phyloP scores from a whole-genome alignment of 2,113 vertebrate species.

The Desmodus rotundus region DNA sequence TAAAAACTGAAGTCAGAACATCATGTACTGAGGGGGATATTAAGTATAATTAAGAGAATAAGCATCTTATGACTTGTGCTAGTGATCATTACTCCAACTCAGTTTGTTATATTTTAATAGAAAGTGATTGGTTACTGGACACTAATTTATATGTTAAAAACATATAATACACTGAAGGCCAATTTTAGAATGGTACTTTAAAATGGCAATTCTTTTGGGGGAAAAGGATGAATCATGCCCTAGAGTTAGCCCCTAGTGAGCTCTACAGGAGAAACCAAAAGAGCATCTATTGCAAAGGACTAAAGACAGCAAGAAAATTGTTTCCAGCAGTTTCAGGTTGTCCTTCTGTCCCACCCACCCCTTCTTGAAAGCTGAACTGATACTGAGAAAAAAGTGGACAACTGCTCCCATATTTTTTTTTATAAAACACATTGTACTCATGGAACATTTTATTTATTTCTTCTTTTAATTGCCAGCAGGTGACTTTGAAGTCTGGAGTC shows the following conservation, averaged over 20 bases:
- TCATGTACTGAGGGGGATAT: neutral
- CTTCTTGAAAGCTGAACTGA: conserved; percentile 49
- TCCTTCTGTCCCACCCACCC: neutral
- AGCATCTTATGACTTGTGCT: conserved; percentile 54
- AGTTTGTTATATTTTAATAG: conserved; percentile 57
- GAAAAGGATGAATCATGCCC: conserved; percentile 20
- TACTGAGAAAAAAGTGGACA: conserved; percentile 20
- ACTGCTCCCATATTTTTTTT: conserved; percentile 41
- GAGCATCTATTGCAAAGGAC: conserved; percentile 43
- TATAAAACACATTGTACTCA: conserved; percentile 47
- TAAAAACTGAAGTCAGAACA: conserved; percentile 25
- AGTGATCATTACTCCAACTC: conserved; percentile 66
- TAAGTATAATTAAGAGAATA: conserved; percentile 41
- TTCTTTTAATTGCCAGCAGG: conserved; percentile 53
- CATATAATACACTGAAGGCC: conserved; percentile 40
- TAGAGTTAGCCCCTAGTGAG: conserved; percentile 45
- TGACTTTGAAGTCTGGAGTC: conserved; percentile 58
- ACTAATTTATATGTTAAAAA: conserved; percentile 19
- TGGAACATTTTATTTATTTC: conserved; percentile 60
- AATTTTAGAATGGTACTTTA: conserved; percentile 60
- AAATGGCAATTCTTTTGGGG: conserved; percentile 32
- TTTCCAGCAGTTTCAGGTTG: conserved; percentile 39
- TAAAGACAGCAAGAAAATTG: conserved; percentile 37
- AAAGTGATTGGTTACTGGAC: conserved; percentile 28
- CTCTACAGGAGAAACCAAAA: conserved; percentile 65